Percentiles rank a stretch among this genome's conserved stretches.
Evolutionary conservation across 2,888 invertebrate genomes (phyloP).

Genomic region (Aphodius granarius): DNA sequence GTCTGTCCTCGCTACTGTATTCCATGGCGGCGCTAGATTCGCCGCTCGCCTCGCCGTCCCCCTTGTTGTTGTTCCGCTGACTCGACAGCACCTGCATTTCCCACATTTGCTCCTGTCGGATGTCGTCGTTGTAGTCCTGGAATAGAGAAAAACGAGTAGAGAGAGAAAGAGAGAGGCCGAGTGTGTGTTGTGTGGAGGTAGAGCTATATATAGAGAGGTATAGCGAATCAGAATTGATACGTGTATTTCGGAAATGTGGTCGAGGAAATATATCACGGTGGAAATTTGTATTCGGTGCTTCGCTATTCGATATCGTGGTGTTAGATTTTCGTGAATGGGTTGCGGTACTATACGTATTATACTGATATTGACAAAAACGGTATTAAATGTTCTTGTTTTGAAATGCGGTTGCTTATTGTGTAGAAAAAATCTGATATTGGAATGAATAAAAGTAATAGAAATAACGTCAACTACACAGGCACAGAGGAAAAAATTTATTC

Average conservation of each 20-base stretch:
- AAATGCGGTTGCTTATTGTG: no score
- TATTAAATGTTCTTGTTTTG: no score
- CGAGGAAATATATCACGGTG: background rate
- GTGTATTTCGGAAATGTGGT: background rate
- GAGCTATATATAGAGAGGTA: no score
- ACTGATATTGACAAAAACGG: no score
- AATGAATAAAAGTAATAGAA: no score
- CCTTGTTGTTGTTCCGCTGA: slow-evolving; percentile 51
- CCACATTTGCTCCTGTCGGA: slow-evolving; percentile 88
- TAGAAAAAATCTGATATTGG: no score
- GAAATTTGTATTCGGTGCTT: background rate
- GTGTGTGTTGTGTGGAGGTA: no score
- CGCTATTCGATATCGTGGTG: background rate
- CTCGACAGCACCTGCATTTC: slow-evolving; percentile 83
- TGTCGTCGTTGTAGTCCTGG: slow-evolving; percentile 90
- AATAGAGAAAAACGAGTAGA: slow-evolving; percentile 38
- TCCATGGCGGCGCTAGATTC: slow-evolving; percentile 39
- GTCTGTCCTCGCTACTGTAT: slow-evolving; percentile 54
- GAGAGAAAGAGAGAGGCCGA: no score
- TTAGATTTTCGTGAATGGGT: no score
- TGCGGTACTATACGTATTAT: no score
- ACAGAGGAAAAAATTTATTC: no score
- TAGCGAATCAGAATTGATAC: background rate
- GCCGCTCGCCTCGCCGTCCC: slow-evolving; percentile 40
- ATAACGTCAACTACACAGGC: no score